These are phyloP conservation scores for Orycteropus afer DNA, from an alignment of 2,113 vertebrate species.

Conservation along the genomic window DNA sequence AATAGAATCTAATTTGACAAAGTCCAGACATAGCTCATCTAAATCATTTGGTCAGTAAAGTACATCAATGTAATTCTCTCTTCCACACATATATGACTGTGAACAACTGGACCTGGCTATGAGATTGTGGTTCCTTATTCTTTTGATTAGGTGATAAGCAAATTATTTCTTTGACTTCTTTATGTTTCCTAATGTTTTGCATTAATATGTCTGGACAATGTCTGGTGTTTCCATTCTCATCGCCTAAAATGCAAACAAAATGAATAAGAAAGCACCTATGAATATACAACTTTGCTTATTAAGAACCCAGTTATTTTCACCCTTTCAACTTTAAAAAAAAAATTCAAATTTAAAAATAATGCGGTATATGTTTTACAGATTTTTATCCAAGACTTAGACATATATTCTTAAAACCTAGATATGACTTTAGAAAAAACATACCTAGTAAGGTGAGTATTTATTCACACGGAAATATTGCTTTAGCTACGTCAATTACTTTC, in stretches of 20 bases:
- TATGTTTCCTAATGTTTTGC: background rate
- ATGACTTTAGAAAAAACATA: constrained; percentile 13
- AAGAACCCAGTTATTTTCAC: background rate
- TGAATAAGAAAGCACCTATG: background rate
- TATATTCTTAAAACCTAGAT: background rate
- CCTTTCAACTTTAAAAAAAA: background rate
- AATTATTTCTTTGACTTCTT: constrained; percentile 22
- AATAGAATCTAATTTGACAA: constrained; percentile 37
- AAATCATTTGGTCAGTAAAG: background rate
- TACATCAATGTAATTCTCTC: background rate
- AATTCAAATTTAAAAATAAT: constrained; percentile 16
- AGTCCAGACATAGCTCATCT: background rate
- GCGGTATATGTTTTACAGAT: background rate
- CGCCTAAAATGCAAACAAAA: background rate
- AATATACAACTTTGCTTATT: background rate
- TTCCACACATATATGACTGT: too few species aligned
- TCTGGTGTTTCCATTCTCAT: background rate
- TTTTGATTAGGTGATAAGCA: background rate
- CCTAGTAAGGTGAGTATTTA: background rate
- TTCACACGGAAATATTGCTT: background rate
- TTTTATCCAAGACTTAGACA: background rate
- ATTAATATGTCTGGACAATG: constrained; percentile 12
- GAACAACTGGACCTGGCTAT: background rate
- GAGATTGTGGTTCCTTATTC: background rate
- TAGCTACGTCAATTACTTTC: constrained; percentile 27